phyloP scores from a whole-genome alignment of 1,140 invertebrate species.

The Drosophila trapezifrons region DNA sequence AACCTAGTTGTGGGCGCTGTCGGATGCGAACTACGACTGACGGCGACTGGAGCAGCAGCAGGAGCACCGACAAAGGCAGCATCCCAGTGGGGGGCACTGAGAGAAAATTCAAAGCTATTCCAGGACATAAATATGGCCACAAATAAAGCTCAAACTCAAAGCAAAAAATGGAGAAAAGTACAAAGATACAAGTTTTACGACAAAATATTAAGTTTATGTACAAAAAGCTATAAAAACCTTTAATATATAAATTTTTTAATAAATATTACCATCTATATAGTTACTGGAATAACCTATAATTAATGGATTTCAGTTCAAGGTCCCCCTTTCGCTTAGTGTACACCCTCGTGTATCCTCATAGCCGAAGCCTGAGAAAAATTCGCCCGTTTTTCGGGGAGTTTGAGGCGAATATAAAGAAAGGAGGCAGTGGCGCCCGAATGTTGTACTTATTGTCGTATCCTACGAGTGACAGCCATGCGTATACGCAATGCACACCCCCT shows the following conservation, averaged over 20 bases:
- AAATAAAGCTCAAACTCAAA: neutral
- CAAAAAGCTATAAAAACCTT: too few relatives aligned
- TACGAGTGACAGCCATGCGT: conserved; percentile 29
- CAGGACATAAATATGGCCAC: neutral
- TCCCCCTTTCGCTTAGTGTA: conserved; percentile 4
- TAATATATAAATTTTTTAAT: too few relatives aligned
- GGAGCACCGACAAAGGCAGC: conserved; percentile 33
- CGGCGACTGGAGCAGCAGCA: conserved; percentile 34
- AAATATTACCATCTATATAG: too few relatives aligned
- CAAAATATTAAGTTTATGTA: neutral
- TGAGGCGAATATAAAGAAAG: conserved; percentile 3
- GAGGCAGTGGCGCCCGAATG: conserved; percentile 16
- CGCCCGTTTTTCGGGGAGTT: neutral
- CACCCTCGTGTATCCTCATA: conserved; percentile 26
- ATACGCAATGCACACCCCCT: conserved; percentile 28
- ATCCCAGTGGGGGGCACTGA: conserved; percentile 41
- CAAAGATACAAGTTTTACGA: too few relatives aligned
- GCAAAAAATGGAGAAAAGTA: neutral
- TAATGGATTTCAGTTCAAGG: too few relatives aligned
- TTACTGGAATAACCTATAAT: too few relatives aligned
- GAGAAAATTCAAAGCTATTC: conserved; percentile 1
- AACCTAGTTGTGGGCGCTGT: conserved; percentile 78
- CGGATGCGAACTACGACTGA: conserved; percentile 60
- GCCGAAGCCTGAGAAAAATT: conserved; percentile 47
- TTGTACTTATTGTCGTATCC: neutral